Evolutionary conservation across 2,888 invertebrate species (phyloP).

Genomic region (Drosophila flavopinicola): DNA sequence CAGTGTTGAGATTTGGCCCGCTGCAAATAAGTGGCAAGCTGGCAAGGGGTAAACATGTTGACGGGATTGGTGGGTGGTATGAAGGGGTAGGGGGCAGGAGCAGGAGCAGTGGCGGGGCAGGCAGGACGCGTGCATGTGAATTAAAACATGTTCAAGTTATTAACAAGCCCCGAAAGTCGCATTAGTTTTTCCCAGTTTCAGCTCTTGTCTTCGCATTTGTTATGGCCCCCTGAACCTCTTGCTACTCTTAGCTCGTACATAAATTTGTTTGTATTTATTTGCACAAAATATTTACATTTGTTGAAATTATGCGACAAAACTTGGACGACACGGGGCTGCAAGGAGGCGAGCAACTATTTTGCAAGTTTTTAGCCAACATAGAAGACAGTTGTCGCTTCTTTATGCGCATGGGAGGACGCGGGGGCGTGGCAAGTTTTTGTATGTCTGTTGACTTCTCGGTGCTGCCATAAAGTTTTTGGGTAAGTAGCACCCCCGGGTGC

Average conservation of each 20-base stretch:
- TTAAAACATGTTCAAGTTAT: conserved; percentile 76
- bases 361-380: conserved; percentile 68
- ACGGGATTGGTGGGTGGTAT: neutral
- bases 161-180: conserved; percentile 71
- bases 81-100: neutral
- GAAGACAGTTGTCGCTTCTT: conserved; percentile 51
- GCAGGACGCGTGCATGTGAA: conserved; percentile 56
- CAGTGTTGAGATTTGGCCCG: conserved; percentile 44
- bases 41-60: conserved; percentile 19
- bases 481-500: conserved; percentile 73
- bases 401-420: conserved; percentile 19
- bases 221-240: neutral
- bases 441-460: conserved; percentile 61
- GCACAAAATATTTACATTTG: conserved; percentile 74
- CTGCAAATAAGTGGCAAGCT: conserved; percentile 14
- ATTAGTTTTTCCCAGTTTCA: conserved; percentile 60
- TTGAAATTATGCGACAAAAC: conserved; percentile 69
- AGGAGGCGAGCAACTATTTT: conserved; percentile 54
- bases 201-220: conserved; percentile 41
- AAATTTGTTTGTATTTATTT: conserved; percentile 54
- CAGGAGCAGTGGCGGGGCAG: no score
- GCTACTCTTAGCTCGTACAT: conserved; percentile 10
- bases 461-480: conserved; percentile 65
- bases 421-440: conserved; percentile 35
- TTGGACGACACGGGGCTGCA: conserved; percentile 3